Base-by-base conservation (phyloP, 2,888 invertebrate genomes). In the Epistrophe eligans region DNA sequence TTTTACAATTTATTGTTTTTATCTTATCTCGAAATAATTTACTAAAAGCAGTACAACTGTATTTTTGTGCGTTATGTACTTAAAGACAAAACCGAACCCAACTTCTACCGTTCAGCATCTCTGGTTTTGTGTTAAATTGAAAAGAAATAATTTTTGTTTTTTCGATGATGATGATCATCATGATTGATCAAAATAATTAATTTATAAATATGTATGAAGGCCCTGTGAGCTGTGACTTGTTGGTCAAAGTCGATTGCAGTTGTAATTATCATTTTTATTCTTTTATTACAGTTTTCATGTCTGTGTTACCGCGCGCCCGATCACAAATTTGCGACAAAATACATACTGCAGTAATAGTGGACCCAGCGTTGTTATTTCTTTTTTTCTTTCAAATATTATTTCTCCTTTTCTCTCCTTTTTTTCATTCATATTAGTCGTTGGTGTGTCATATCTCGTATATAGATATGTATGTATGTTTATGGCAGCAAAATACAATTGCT, bases 1-100 rank as follows among this genome's bases (percentile, higher is more conserved):
- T 38, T 24, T 19, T 17, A 57, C 66, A 55, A 52, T 55, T 76
- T 35, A 50, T 57, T 76, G 43, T 50, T 62, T 62, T 76, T 84
- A 84, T 84, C 80, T 84, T 84, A 84, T 84, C 76, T 58, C 19
- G 32, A 60, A 80, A 66, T 19, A 45, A 17, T 58, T 45, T 38
- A 48, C 67, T 58, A 57, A 66, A 67, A 67, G 50, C 50, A 52
- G 71, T 57, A 48, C 57, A 64, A 71, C 48, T 57, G 45, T 45
- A 35, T n/a, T 70, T 70, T 76, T 70, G 62, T 17, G 4, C 52
- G 35, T 38, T 7, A 28, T 60, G 28, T 45, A 57, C 52, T 52
- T 52, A 64, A 58, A n/a, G 19, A 15, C 15, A 45, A 73, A 81
- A 77, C 81, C 81, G 73, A 81, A 70, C 81, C 84, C 84, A 85